Conservation (phyloP, 2,113 vertebrate genomes). For the Lampris megalopsis region DNA sequence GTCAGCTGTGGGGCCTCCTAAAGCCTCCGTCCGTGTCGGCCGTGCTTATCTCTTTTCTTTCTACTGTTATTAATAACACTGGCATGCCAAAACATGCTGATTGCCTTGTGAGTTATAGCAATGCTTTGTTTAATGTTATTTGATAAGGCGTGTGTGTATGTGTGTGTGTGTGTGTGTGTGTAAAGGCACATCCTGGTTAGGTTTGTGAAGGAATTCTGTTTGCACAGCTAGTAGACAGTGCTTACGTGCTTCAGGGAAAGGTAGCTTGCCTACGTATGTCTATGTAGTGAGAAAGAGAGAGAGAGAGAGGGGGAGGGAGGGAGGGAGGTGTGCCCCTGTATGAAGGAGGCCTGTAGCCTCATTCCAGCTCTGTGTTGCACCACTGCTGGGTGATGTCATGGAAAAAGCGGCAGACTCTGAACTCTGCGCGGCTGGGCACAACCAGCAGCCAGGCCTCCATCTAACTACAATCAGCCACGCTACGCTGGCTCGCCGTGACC, state of each 20-base stretch:
- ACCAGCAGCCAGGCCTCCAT: conserved; percentile 17
- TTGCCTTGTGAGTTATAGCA: conserved; percentile 18
- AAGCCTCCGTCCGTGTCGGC: neutral
- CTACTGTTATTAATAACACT: conserved; percentile 10
- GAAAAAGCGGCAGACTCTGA: conserved; percentile 74
- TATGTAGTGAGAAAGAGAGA: conserved; percentile 11
- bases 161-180: neutral
- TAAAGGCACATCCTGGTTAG: conserved; percentile 17
- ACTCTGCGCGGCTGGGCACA: conserved; percentile 52
- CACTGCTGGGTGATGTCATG: conserved; percentile 73
- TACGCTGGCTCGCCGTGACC: conserved; percentile 15
- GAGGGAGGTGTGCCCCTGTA: conserved; percentile 53
- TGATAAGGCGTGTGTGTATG: neutral
- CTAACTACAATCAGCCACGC: conserved; percentile 42
- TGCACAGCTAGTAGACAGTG: conserved; percentile 27
- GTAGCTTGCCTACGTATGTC: conserved; percentile 9
- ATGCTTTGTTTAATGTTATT: conserved; percentile 4
- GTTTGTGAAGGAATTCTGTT: conserved; percentile 63
- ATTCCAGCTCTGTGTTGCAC: conserved; percentile 58
- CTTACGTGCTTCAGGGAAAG: conserved; percentile 12
- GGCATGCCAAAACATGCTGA: conserved; percentile 13
- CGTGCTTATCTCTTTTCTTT: neutral
- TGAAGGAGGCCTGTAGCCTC: conserved; percentile 67
- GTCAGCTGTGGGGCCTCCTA: no score
- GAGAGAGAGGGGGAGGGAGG: conserved; percentile 2